Base-by-base conservation (phyloP, 1,140 invertebrate genomes). In the Lycorma delicatula region DNA sequence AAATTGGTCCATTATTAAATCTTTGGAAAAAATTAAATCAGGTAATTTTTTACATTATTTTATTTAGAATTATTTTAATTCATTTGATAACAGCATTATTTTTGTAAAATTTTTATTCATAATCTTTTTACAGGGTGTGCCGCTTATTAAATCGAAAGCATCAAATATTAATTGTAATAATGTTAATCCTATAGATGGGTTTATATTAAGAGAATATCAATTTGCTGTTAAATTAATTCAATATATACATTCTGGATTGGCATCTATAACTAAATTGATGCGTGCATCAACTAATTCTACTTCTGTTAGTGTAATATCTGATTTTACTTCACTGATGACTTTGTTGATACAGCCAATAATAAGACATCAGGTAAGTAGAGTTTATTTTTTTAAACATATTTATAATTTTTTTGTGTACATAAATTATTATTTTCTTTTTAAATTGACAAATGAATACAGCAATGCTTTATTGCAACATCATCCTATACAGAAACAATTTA, bases 1-100 rank as follows among this genome's bases (percentile, higher is more conserved):
- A 82, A 66, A 70, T 90, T 7, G 76, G 76, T 13, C 85, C 86
- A 0, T 68, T 88, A 52, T 74, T 91, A 6, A 80, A 77, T 59
- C 64, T 87, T 1, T 91, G 89, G 89, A 87, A 88, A 62, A 86
- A 86, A 66, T 64, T 91, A 13, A 86, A 78, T 48, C 67, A 72
- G 56, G 67, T 58, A 25, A 58, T 54, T 27, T 46, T 46, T 27
- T 1, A 47, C 16, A 47, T 49, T 28, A 38, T 50, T 26, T 56
- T 7, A 41, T 56, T 18, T 48, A 26, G n/a, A n/a, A n/a, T n/a
- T n/a, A n/a, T n/a, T n/a, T n/a, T n/a, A n/a, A n/a, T 51, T 50
- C 4, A 51, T 18, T 53, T 13, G 28, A 25, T 16, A n/a, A 26
- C 23, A 38, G 11, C 34, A 16, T 7, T 9, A 5, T 46, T 46